Evolutionary conservation across 2,888 invertebrate genomes (phyloP).

Genomic region (Lysandra bellargus): DNA sequence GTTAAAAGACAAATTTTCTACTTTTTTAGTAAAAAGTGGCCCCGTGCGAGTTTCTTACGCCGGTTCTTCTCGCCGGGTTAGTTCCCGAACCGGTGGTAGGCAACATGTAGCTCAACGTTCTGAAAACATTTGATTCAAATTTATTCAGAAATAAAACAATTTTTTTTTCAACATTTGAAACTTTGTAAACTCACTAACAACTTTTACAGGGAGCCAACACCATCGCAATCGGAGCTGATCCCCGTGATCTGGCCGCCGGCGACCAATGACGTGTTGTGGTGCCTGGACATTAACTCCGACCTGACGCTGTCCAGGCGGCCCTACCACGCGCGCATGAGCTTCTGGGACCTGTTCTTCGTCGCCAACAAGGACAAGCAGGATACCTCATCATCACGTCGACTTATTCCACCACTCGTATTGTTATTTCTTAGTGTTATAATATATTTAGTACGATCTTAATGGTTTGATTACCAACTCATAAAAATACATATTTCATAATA

Average conservation of each 20-base stretch:
- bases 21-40: no score
- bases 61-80: no score
- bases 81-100: no score
- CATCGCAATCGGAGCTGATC: conserved; percentile 48
- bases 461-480: neutral
- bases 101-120: no score
- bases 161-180: no score
- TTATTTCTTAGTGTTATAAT: neutral
- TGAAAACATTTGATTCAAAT: no score
- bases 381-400: neutral
- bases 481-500: neutral
- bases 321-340: conserved; percentile 48
- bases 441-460: neutral
- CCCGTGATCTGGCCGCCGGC: conserved; percentile 54
- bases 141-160: no score
- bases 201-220: conserved; percentile 55
- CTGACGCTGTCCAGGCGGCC: conserved; percentile 45
- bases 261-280: conserved; percentile 44
- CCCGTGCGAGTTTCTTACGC: no score
- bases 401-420: neutral
- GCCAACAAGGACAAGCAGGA: conserved; percentile 39
- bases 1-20: no score
- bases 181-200: neutral
- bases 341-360: conserved; percentile 54
- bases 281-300: conserved; percentile 47